Base-by-base conservation (phyloP, 2,113 vertebrate genomes). In the Aphyosemion australe region DNA sequence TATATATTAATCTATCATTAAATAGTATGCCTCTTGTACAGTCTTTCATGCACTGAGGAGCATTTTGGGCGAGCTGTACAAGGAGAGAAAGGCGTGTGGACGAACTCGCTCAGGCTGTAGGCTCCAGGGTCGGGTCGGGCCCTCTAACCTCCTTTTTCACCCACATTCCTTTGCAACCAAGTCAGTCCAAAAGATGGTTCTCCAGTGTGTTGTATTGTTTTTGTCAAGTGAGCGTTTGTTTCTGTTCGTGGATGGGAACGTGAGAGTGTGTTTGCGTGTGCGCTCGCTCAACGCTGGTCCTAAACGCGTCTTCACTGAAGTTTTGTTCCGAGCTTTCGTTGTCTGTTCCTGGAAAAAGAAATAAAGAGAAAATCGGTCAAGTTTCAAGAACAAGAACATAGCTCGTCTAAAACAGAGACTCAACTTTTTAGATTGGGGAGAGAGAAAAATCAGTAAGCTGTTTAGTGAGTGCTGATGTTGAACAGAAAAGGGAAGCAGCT, bases 301-400 rank as follows among this genome's bases (percentile, higher is more conserved):
- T 82, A 87, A 92, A 82, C 78, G 78, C 37, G 51, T 65, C 39
- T 60, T 58, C 32, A 99, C 94, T 99, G 97, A 47, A 98, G 93
- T 88, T 99, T 99, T 19, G 97, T 96, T 75, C 97, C 97, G 79
- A 98, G 94, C 92, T 99, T 99, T 87, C 97, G 95, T 87, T 99
- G 97, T 94, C 97, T 96, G 94, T 97, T 99, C 89, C 97, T 98
- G 13, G 4, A 75, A 46, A 16, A 0, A 12, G 14, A 20, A 46
- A 2, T 1, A 26, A n/a, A n/a, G n/a, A n/a, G n/a, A n/a, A n/a
- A n/a, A n/a, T n/a, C n/a, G n/a, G n/a, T n/a, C n/a, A n/a, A n/a
- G n/a, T n/a, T n/a, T n/a, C n/a, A n/a, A n/a, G n/a, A n/a, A n/a
- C n/a, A n/a, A n/a, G n/a, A n/a, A n/a, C n/a, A n/a, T n/a, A n/a